A percentile compares a stretch with the other conserved stretches of the same genome.
Evolutionary conservation across 2,113 vertebrate genomes (phyloP).

Genomic region (Calcarius ornatus): DNA sequence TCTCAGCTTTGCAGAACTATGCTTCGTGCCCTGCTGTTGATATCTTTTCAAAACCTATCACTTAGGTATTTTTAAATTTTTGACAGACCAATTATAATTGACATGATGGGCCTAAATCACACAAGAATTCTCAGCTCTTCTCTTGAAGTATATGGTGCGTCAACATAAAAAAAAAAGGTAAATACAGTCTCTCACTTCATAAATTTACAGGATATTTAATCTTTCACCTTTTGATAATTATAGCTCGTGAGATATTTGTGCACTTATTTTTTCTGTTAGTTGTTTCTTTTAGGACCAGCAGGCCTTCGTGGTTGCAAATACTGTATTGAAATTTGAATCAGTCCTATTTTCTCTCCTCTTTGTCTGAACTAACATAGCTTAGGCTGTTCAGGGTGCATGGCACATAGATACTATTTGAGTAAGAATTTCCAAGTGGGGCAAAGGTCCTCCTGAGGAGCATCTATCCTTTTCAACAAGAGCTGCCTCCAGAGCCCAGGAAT

Average conservation of each 20-base stretch:
- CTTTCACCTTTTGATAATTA: background rate
- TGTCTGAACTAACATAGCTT: background rate
- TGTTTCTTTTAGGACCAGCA: background rate
- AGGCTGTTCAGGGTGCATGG: background rate
- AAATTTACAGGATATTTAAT: conserved; percentile 27
- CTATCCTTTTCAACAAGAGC: background rate
- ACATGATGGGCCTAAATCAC: background rate
- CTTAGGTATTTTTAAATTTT: conserved; percentile 24
- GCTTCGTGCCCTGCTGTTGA: conserved; percentile 25
- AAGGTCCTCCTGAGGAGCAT: background rate
- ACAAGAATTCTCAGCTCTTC: background rate
- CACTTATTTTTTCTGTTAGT: background rate
- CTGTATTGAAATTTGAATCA: background rate
- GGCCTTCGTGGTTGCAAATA: background rate
- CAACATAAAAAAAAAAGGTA: conserved; percentile 20
- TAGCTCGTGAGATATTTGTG: background rate
- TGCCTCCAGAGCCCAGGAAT: background rate
- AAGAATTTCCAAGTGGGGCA: background rate
- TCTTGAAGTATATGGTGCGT: background rate
- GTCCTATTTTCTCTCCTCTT: background rate
- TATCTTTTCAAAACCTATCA: conserved; percentile 27
- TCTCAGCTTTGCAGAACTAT: background rate
- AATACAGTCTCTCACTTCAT: background rate
- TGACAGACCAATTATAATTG: conserved; percentile 62
- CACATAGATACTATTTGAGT: background rate